Evolutionary conservation across 2,113 vertebrate genomes (phyloP), one percentile per base, ranked within the genome.

Genomic region (Catharus minimus): DNA sequence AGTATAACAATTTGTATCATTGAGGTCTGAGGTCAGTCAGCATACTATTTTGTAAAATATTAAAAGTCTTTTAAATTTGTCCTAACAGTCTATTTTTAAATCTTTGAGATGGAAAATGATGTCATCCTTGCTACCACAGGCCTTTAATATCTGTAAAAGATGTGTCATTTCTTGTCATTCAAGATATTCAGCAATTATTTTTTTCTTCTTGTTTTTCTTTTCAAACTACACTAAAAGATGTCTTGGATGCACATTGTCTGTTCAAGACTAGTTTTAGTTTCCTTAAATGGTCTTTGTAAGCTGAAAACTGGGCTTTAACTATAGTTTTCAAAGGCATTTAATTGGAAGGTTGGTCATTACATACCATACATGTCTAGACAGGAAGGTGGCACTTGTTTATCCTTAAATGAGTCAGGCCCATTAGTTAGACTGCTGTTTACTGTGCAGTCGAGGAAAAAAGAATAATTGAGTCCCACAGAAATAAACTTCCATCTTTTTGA

Each of bases 381-480:
- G 56, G 89, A 90, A 85, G 55, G 33, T 43, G 78, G 71, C 56
- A 60, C 60, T 89, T 86, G 44, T 90, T 96, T 93, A 77, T 82
- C 19, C 68, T 82, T 53, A 82, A 67, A 80, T 88, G 77, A 95
- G 36, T 87, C 88, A 95, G 28, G 55, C 27, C 32, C 60, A 93
- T 93, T 92, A 94, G 39, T 90, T 61, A 64, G 71, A 65, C 64
- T 87, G 74, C 43, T 84, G 28, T 94, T 88, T 87, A 92, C 60
- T 74, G 52, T 28, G 36, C 50, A 88, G 41, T 55, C 76, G 68
- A 64, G 52, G 46, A 27, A 57, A 81, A 71, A 53, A 82, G 43
- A 86, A 36, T 77, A 87, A 92, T 47, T 74, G 81, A 90, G 52
- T 58, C 21, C 9, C 43, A 73, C 12, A 84, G 81, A 90, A 94